Evolutionary conservation across 92 coral and sea anemone species (phyloP).

Genomic region (Actinernus sp.): DNA sequence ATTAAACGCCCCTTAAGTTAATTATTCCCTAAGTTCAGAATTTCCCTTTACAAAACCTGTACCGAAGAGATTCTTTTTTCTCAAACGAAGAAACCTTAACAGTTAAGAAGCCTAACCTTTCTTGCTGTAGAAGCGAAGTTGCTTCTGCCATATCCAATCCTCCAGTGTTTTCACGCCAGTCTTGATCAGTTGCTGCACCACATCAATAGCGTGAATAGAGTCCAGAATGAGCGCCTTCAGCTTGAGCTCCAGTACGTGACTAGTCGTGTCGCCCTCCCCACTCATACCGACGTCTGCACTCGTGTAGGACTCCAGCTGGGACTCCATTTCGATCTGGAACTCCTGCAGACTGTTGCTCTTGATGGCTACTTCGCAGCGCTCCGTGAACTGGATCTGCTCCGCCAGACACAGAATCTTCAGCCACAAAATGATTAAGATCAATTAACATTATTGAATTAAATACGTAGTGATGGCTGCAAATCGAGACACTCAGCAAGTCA

Average conservation of each 20-base stretch:
- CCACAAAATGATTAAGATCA: neutral
- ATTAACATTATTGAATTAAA: neutral
- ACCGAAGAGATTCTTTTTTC: no score
- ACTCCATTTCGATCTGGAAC: constrained; percentile 98
- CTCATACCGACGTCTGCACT: constrained; percentile 79
- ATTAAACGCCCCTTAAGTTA: no score
- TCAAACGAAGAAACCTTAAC: no score
- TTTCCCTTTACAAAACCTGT: no score
- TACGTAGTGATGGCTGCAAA: neutral
- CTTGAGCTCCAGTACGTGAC: constrained; percentile 89
- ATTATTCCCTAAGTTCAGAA: no score
- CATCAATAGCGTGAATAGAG: constrained; percentile 96
- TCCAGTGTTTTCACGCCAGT: constrained; percentile 82
- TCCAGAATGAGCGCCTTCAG: constrained; percentile 95
- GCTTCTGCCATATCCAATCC: constrained; percentile 99
- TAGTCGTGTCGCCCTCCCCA: constrained; percentile 72
- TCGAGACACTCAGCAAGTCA: no score
- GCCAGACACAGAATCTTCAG: constrained; percentile 92
- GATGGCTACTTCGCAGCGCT: constrained; percentile 96
- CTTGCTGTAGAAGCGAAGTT: constrained; percentile 87
- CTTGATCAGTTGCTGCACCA: constrained; percentile 87
- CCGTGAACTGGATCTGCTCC: constrained; percentile 98
- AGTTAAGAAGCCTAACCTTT: no score
- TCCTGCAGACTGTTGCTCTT: constrained; percentile 90
- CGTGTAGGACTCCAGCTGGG: constrained; percentile 98